Base-by-base conservation (phyloP, 1,140 invertebrate genomes). In the Eumaeus atala region DNA sequence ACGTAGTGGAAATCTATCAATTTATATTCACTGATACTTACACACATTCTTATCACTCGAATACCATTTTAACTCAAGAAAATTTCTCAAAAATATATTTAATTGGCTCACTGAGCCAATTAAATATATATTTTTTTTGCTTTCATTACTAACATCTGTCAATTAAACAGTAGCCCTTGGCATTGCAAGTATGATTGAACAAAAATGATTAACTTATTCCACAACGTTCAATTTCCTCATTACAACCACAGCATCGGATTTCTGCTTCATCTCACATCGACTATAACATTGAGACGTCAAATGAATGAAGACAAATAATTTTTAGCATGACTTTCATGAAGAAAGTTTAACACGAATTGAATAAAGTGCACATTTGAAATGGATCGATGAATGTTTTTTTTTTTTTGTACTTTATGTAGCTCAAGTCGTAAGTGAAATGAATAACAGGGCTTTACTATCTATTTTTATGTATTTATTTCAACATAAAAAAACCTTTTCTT, bases 291-390 rank as follows among this genome's bases (percentile, higher is more conserved):
- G 74, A 83, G 79, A 80, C 69, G 82, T 85, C 82, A 79, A 59
- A 59, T 48, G 54, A 84, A 84, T 86, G 77, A 86, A 86, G 82
- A 86, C 73, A 76, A 81, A 85, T 85, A 74, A 55, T 66, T 71
- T 61, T 56, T 54, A 63, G 49, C 66, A 63, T 85, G 82, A 85
- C 82, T 82, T 75, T 84, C 70, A 77, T 72, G 80, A 83, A 74
- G 72, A 79, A 80, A 83, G 74, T 73, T 65, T 47, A 59, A 60
- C 67, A 69, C 66, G 81, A 77, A 84, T 80, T 82, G 70, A 76
- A 82, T 77, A 68, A 72, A 68, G 64, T 64, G 59, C 60, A 69
- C 53, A 68, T 56, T 64, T 49, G 47, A 28, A 28, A 28, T 28
- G 38, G 38, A 6, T 40, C n/a, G 14, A n/a, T 14, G 14, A 40